phyloP scores from a whole-genome alignment of 2,888 invertebrate genomes.

The Euphydryas editha region DNA sequence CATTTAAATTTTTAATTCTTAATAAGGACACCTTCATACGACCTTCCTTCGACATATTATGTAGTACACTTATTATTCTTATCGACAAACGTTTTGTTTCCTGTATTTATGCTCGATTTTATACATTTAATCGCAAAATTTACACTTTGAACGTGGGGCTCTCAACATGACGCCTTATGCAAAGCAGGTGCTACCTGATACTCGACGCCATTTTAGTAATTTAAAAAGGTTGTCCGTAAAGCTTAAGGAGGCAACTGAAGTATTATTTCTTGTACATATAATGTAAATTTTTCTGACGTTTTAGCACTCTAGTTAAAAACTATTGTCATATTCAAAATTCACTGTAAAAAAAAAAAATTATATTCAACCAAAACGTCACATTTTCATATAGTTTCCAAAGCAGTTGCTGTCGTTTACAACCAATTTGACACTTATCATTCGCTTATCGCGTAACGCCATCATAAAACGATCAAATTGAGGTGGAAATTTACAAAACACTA shows the following conservation, averaged over 20 bases:
- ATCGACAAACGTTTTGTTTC: conserved; percentile 64
- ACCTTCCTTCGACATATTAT: conserved; percentile 59
- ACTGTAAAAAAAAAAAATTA: conserved; percentile 23
- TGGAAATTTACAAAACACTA: conserved; percentile 61
- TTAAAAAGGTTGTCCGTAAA: conserved; percentile 38
- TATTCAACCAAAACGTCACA: conserved; percentile 50
- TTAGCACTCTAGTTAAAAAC: conserved; percentile 34
- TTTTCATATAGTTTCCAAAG: conserved; percentile 53
- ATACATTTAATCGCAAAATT: conserved; percentile 79
- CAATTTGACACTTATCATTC: conserved; percentile 56
- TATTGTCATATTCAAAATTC: neutral
- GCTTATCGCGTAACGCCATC: conserved; percentile 70
- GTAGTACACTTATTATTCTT: conserved; percentile 65
- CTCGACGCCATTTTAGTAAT: conserved; percentile 56
- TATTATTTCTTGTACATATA: conserved; percentile 11
- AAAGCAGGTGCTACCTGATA: conserved; percentile 83
- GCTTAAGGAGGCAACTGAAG: conserved; percentile 11
- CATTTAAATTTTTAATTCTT: conserved; percentile 40
- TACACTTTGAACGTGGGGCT: conserved; percentile 77
- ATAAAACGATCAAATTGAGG: conserved; percentile 74
- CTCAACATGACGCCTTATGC: conserved; percentile 81
- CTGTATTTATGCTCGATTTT: conserved; percentile 71
- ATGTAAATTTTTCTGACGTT: conserved; percentile 4
- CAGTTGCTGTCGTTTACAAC: conserved; percentile 51
- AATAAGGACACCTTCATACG: conserved; percentile 65